Base-by-base conservation (phyloP, 92 coral and sea anemone genomes). In the Paragorgia papillata region DNA sequence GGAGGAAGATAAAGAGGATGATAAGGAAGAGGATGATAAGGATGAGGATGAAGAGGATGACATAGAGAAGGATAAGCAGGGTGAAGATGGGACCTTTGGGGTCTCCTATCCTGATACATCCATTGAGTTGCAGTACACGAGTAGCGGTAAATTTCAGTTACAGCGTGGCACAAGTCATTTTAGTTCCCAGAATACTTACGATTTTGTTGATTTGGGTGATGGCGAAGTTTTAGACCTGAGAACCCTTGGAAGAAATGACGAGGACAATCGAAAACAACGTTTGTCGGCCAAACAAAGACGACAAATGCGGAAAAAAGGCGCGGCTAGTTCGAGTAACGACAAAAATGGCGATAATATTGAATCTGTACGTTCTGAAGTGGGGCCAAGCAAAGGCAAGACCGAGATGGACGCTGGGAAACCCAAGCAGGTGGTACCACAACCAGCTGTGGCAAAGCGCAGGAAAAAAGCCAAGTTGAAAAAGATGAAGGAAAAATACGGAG, bases 401-500 rank as follows among this genome's bases (percentile, higher is more conserved):
- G 62, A 74, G 59, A 8, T 58, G 9, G 74, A 31, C 28, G 55
- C 62, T 50, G 75, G 44, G 70, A 27, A 73, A 63, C 34, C 48
- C 48, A 82, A 67, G 32, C 80, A 85, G 64, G 89, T 80, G 41
- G 73, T 73, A 15, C 81, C 80, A 18, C 87, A 78, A 20, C 62
- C 58, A 64, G 35, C 26, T 34, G 78, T 25, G 6, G 8, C 28
- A 19, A 71, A 71, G 64, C 78, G 78, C 64, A 64, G 78, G 78
- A 71, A 54, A 53, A 71, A 71, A 54, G 86, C 90, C 34, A 94
- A 94, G 57, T 82, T 90, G 46, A 94, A 94, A 83, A 94, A 91
- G 69, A 91, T 94, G 74, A 94, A 91, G 70, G 98, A 94, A 59
- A 94, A 91, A 64, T 94, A 94, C 74, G 98, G 94, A 79, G 98